Evolutionary conservation across 2,888 invertebrate genomes (phyloP).

Genomic region (Caenorhabditis panamensis): DNA sequence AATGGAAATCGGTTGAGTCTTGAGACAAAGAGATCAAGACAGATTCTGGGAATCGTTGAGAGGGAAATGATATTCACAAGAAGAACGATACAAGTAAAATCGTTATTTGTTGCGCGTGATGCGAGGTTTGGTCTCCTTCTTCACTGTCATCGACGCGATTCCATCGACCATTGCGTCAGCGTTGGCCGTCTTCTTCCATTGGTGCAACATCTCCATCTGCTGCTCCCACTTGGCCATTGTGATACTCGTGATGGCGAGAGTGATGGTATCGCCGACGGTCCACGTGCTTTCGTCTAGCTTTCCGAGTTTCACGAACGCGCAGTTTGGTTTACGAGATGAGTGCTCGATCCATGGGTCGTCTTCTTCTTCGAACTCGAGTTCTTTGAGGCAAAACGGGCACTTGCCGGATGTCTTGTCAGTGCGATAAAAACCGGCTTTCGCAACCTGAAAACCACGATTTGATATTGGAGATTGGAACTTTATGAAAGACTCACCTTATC

Average conservation of each 20-base stretch:
- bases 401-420: conserved; percentile 35
- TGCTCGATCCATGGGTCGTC: conserved; percentile 68
- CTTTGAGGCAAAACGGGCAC: conserved; percentile 63
- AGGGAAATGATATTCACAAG: conserved; percentile 22
- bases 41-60: not conserved
- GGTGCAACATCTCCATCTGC: not conserved
- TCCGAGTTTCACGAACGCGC: conserved; percentile 57
- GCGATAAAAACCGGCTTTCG: conserved; percentile 57
- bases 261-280: conserved; percentile 39
- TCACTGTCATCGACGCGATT: conserved; percentile 1
- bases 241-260: conserved; percentile 9
- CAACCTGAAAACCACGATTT: conserved; percentile 43
- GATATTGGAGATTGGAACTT: not conserved
- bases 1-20: conserved; percentile 16
- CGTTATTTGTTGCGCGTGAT: conserved; percentile 21
- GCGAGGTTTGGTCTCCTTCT: conserved; percentile 5
- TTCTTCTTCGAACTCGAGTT: conserved; percentile 60
- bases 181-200: not conserved
- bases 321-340: conserved; percentile 28
- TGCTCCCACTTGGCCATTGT: conserved; percentile 23
- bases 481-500: conserved; percentile 34
- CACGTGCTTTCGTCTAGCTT: conserved; percentile 58
- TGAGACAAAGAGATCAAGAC: conserved; percentile 28
- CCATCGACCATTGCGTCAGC: not conserved
- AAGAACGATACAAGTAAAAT: not conserved